Evolutionary conservation across 2,797 vertebrate species (phyloP), one percentile per base, ranked within the genome.

Genomic region (Sebastes diaconus): DNA sequence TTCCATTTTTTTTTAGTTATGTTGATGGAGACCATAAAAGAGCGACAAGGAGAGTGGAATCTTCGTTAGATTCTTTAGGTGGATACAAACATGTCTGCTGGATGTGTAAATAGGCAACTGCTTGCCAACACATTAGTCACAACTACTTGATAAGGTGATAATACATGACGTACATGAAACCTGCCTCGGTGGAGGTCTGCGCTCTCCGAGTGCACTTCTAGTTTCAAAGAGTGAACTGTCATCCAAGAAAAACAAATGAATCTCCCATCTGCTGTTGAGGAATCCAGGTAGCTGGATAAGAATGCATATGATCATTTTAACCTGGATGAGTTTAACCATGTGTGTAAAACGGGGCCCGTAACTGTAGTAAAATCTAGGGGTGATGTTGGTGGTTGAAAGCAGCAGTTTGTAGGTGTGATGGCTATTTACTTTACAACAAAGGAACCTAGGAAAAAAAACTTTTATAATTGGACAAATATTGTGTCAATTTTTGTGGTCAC

Each of bases 401-500:
- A 71, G 77, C 55, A 71, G 67, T 79, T 79, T 75, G 71, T 83
- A 70, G 54, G 50, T 76, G 73, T 79, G 81, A 79, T 84, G 67
- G 77, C 76, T 64, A 34, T 75, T 75, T 79, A 83, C 72, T 74
- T 83, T 57, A 73, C 57, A 46, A 59, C 50, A 64, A 74, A 64
- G n/a, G 32, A 57, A 27, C 34, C 36, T 59, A 20, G 50, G 52
- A 16, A 34, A 32, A 68, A 22, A 20, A 29, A 39, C 50, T 34
- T 70, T 59, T 27, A 5, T 14, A 39, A 27, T n/a, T 71, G 10
- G 55, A 71, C 34, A 27, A 58, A 39, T 39, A 71, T n/a, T 27
- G 22, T 57, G 30, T 36, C 29, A 4, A 5, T 32, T 25, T 67
- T n/a, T 57, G n/a, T 24, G n/a, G 20, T 54, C 32, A 24, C 22